These are phyloP conservation scores for Acanthococcus lagerstroemiae DNA, from an alignment of 2,888 invertebrate genomes.

Conservation along the genomic window DNA sequence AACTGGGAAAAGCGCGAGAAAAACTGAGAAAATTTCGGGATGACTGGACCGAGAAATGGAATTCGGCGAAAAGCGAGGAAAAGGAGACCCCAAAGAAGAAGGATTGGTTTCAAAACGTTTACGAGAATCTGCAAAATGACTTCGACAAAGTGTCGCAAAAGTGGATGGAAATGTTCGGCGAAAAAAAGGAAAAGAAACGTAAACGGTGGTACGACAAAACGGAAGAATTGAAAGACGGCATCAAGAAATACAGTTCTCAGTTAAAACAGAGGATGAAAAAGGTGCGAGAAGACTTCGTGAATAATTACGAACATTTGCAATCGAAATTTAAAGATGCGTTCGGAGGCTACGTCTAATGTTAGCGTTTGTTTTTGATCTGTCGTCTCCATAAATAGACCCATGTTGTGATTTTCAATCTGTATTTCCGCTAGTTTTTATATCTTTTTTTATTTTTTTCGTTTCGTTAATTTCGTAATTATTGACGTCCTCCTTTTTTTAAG, in stretches of 20 bases:
- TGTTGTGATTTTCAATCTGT: too few species aligned
- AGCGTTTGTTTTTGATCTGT: too few species aligned
- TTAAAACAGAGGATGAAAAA: background rate
- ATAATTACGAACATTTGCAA: constrained; percentile 6
- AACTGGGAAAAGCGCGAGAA: constrained; percentile 3
- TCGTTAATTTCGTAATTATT: too few species aligned
- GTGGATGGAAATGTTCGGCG: background rate
- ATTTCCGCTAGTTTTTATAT: too few species aligned
- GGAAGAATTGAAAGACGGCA: background rate
- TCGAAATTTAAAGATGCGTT: too few species aligned
- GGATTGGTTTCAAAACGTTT: background rate
- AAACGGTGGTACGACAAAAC: background rate
- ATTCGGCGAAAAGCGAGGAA: background rate
- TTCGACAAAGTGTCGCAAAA: background rate
- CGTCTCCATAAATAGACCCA: too few species aligned
- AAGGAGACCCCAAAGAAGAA: background rate
- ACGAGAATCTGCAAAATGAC: background rate
- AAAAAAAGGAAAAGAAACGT: background rate
- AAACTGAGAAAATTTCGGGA: constrained; percentile 4
- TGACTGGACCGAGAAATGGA: too few species aligned
- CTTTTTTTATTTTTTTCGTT: too few species aligned
- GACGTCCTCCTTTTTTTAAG: too few species aligned
- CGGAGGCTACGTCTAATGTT: too few species aligned
- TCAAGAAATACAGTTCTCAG: background rate
- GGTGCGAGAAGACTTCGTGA: background rate